Conservation (phyloP, 2,113 vertebrate genomes). For the Labeo rohita region DNA sequence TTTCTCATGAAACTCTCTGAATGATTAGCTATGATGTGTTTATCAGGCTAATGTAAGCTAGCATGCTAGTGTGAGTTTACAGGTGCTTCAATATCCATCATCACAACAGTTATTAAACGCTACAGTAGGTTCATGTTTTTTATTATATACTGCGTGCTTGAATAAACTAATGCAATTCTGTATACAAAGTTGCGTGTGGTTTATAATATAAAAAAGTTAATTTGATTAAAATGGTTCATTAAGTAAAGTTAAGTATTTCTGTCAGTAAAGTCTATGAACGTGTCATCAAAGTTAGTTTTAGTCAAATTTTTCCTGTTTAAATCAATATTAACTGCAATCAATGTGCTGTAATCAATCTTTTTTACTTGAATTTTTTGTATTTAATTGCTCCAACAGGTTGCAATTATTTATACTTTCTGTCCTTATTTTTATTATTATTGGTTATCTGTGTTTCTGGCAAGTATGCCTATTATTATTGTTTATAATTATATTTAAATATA, state of each 20-base stretch:
- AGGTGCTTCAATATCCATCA: neutral
- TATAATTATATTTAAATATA: neutral
- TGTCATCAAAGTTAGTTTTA: too few species aligned
- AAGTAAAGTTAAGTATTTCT: neutral
- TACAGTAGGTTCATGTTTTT: neutral
- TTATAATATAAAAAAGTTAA: neutral
- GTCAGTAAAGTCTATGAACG: neutral
- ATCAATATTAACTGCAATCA: neutral
- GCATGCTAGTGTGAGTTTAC: slow-evolving; percentile 39
- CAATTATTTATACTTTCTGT: neutral
- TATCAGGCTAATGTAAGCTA: slow-evolving; percentile 20
- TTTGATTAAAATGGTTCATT: neutral
- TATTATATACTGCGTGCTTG: neutral
- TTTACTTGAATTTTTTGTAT: neutral
- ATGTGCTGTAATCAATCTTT: neutral
- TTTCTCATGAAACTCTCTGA: neutral
- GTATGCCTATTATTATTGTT: neutral
- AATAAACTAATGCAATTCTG: neutral
- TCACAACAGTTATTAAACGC: neutral
- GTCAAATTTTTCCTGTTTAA: neutral
- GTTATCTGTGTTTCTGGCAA: neutral
- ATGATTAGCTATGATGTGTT: neutral
- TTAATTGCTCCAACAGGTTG: neutral
- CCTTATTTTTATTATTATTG: neutral
- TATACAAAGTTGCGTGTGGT: neutral